Evolutionary conservation across 1,140 invertebrate species (phyloP).

Genomic region (Diachasmimorpha longicaudata): DNA sequence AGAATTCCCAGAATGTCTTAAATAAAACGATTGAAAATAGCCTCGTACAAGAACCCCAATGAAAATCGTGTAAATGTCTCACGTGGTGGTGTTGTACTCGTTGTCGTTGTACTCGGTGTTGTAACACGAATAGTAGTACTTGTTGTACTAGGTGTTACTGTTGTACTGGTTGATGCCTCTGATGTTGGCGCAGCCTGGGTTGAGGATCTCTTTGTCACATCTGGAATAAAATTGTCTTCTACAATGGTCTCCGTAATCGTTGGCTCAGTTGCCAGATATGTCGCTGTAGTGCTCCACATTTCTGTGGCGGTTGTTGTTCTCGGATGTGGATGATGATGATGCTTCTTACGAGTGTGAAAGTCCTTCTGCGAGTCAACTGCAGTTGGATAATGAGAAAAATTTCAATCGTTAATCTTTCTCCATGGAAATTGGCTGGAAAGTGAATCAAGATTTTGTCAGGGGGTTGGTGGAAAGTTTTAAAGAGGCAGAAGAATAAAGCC

Average conservation of each 20-base stretch:
- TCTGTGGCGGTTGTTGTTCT: conserved; percentile 55
- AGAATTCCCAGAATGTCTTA: no score
- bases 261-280: conserved; percentile 47
- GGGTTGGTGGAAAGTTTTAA: neutral
- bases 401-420: neutral
- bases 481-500: neutral
- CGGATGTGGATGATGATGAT: conserved; percentile 57
- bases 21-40: neutral
- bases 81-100: conserved; percentile 74
- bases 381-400: conserved; percentile 11
- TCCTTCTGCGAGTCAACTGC: conserved; percentile 88
- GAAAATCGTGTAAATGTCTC: conserved; percentile 51
- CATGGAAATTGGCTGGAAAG: neutral
- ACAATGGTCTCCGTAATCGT: conserved; percentile 39
- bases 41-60: neutral
- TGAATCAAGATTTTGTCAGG: neutral
- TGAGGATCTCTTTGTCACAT: conserved; percentile 50
- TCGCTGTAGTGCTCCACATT: conserved; percentile 53
- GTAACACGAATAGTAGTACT: conserved; percentile 30
- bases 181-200: conserved; percentile 44
- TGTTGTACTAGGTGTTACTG: conserved; percentile 46
- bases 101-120: conserved; percentile 67
- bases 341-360: conserved; percentile 72
- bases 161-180: conserved; percentile 51
- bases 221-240: conserved; percentile 57